These are phyloP conservation scores for Achlya flavicornis DNA, from an alignment of 2,888 invertebrate genomes.

Conservation along the genomic window DNA sequence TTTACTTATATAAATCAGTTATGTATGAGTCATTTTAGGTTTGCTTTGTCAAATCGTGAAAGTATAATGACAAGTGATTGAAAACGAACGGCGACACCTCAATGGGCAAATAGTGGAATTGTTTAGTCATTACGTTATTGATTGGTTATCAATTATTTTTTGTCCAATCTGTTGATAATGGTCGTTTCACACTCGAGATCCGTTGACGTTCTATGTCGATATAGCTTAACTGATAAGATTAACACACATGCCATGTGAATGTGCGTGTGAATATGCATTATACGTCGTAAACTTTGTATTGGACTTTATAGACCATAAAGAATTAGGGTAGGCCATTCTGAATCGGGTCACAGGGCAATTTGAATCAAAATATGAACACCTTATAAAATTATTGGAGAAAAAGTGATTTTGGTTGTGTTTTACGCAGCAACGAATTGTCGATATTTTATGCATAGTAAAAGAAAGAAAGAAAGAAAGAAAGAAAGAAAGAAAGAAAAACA, in stretches of 20 bases:
- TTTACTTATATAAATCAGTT: not conserved
- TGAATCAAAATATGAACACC: too few relatives aligned
- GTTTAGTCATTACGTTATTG: conserved; percentile 47
- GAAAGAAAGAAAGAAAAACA: too few relatives aligned
- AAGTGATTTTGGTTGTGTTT: too few relatives aligned
- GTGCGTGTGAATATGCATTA: conserved; percentile 11
- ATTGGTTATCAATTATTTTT: conserved; percentile 47
- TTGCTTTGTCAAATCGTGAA: not conserved
- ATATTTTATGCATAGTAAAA: too few relatives aligned
- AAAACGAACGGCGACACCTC: conserved; percentile 19
- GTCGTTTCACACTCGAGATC: conserved; percentile 33
- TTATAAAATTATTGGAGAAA: too few relatives aligned
- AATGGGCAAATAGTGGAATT: conserved; percentile 34
- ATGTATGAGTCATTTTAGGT: not conserved
- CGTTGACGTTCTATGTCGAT: conserved; percentile 42
- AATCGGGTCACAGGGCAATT: too few relatives aligned
- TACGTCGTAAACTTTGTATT: not conserved
- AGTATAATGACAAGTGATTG: not conserved
- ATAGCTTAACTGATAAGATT: conserved; percentile 29
- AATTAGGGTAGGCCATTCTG: too few relatives aligned
- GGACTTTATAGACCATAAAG: not conserved
- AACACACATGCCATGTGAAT: conserved; percentile 25
- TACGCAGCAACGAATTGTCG: too few relatives aligned
- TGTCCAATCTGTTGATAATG: conserved; percentile 50
- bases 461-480: too few relatives aligned